Conservation (phyloP, 2,888 invertebrate genomes). For the Euplagia quadripunctaria region DNA sequence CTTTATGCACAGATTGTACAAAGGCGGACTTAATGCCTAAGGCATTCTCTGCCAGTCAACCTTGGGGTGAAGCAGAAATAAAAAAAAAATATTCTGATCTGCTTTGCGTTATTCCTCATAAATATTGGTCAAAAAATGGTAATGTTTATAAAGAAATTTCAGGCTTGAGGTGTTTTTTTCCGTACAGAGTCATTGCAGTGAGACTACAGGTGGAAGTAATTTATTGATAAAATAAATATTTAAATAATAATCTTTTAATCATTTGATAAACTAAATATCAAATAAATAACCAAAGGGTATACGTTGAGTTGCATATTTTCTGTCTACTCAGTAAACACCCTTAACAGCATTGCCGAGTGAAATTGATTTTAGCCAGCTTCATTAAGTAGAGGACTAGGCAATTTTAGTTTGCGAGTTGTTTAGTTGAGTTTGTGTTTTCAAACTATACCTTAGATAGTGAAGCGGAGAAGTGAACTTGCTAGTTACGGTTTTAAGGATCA, state of each 20-base stretch:
- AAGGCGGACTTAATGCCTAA: too few species aligned
- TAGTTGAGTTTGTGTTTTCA: constrained; percentile 24
- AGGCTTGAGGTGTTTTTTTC: neutral
- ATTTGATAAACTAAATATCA: neutral
- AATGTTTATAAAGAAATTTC: neutral
- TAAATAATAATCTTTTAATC: too few species aligned
- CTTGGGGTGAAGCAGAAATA: too few species aligned
- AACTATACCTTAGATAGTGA: constrained; percentile 17
- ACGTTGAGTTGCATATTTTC: neutral
- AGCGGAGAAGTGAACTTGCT: constrained; percentile 26
- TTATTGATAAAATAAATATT: too few species aligned
- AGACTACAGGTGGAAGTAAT: too few species aligned
- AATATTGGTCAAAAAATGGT: neutral
- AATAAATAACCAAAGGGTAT: neutral
- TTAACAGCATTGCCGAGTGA: constrained; percentile 31
- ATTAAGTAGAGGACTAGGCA: constrained; percentile 35
- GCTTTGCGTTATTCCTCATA: too few species aligned
- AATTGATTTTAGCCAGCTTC: constrained; percentile 42
- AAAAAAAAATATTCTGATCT: too few species aligned
- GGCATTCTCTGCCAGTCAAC: too few species aligned
- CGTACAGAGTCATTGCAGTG: neutral
- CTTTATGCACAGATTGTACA: too few species aligned
- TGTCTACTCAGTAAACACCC: neutral
- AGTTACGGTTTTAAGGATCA: constrained; percentile 24
- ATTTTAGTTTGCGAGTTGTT: constrained; percentile 42